Evolutionary conservation across 2,888 invertebrate species (phyloP).

Genomic region (Noctua pronuba): DNA sequence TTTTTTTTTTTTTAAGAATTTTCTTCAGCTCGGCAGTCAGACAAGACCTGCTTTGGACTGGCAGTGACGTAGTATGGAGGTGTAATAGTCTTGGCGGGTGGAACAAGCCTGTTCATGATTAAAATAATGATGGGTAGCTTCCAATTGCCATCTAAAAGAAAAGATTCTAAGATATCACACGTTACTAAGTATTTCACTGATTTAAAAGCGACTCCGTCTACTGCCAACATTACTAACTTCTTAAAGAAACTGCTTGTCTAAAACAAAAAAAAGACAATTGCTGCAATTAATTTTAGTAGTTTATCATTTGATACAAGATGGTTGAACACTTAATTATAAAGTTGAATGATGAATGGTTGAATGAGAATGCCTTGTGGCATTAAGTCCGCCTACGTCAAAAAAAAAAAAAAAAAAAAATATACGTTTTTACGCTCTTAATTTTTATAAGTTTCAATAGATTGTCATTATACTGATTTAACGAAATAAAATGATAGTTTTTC

Average conservation of each 20-base stretch:
- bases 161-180: not conserved
- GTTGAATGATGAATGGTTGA: too few species aligned
- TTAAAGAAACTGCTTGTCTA: too few species aligned
- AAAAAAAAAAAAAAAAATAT: too few species aligned
- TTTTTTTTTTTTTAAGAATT: too few species aligned
- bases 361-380: too few species aligned
- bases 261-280: not conserved
- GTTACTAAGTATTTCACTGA: not conserved
- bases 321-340: not conserved
- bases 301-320: not conserved
- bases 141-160: not conserved
- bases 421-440: not conserved
- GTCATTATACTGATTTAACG: too few species aligned
- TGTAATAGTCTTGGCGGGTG: too few species aligned
- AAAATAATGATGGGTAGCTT: not conserved
- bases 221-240: too few species aligned
- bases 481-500: not conserved
- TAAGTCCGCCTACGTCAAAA: too few species aligned
- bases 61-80: too few species aligned
- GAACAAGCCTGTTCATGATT: not conserved
- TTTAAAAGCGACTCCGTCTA: not conserved
- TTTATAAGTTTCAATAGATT: too few species aligned
- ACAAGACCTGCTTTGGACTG: not conserved
- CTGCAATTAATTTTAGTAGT: not conserved
- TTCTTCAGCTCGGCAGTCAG: not conserved